Base-by-base conservation (phyloP, 2,113 vertebrate species). In the Azemiops feae region DNA sequence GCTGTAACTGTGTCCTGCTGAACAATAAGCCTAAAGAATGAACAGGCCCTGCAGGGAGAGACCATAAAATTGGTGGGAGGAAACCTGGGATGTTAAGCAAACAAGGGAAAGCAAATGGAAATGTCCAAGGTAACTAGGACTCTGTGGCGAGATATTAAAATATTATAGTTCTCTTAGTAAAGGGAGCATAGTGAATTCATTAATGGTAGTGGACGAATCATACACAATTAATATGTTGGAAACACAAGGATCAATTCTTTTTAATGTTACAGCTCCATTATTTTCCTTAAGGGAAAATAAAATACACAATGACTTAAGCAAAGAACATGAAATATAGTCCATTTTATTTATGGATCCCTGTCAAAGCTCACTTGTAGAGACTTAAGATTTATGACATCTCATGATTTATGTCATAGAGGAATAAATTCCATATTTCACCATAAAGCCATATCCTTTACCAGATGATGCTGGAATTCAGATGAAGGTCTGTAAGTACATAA, bases 1-100 rank as follows among this genome's bases (percentile, higher is more conserved):
- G 92, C 92, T 96, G 14, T 95, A 86, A 95, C 95, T 96, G 81
- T 95, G 69, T 90, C 81, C 74, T 91, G 85, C 0, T 94, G 96
- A 96, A 92, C 57, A 95, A 60, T 81, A 43, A 94, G 2, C 53
- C 91, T 91, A 88, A 91, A 54, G 93, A 93, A 90, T 27, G 43
- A 87, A 92, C 0, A 39, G 74, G 12, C 5, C 1, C 5, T 91
- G 22, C 27, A 93, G 53, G 55, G 64, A 93, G 43, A 95, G 85
- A 91, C 43, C 89, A 95, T 92, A 16, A 93, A 88, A 90, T 93
- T 8, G 91, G 88, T 47, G 45, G 91, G 91, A 92, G 93, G 9
- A 14, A 94, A 22, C 18, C 27, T 47, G 90, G 55, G 85, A 18
- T 93, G 52, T 47, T 85, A 93, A 92, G 55, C 5, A 96, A 95